phyloP scores from a whole-genome alignment of 1,140 invertebrate species.

The Conopomorpha cramerella region DNA sequence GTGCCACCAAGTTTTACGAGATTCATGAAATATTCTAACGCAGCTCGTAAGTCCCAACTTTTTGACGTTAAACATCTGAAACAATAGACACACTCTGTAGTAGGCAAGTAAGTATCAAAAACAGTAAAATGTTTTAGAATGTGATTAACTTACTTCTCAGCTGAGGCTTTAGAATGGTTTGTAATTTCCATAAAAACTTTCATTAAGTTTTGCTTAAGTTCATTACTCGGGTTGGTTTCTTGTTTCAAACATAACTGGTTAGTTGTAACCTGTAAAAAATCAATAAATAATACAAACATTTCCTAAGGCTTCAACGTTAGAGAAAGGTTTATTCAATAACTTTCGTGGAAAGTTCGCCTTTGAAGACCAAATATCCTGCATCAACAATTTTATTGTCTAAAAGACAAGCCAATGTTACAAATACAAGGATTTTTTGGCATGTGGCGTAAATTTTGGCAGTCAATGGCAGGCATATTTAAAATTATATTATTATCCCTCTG shows the following conservation, averaged over 20 bases:
- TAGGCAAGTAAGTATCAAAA: background rate
- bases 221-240: conserved; percentile 22
- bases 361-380: too few species aligned
- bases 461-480: too few species aligned
- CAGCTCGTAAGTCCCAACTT: conserved; percentile 29
- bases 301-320: too few species aligned
- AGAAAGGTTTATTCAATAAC: too few species aligned
- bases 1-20: conserved; percentile 9
- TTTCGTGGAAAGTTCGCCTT: too few species aligned
- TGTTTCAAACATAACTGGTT: conserved; percentile 22
- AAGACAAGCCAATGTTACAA: too few species aligned
- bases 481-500: too few species aligned
- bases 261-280: conserved; percentile 25
- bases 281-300: conserved; percentile 1
- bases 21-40: conserved; percentile 26
- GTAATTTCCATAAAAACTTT: conserved; percentile 35
- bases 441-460: too few species aligned
- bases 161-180: conserved; percentile 14
- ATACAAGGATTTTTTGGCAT: too few species aligned
- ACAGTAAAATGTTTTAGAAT: background rate
- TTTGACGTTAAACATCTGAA: conserved; percentile 32
- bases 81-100: too few species aligned
- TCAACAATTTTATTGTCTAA: too few species aligned
- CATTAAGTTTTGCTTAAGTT: conserved; percentile 23
- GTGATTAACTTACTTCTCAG: conserved; percentile 18